Evolutionary conservation across 2,888 invertebrate genomes (phyloP).

Genomic region (Ornithoptera priamus): DNA sequence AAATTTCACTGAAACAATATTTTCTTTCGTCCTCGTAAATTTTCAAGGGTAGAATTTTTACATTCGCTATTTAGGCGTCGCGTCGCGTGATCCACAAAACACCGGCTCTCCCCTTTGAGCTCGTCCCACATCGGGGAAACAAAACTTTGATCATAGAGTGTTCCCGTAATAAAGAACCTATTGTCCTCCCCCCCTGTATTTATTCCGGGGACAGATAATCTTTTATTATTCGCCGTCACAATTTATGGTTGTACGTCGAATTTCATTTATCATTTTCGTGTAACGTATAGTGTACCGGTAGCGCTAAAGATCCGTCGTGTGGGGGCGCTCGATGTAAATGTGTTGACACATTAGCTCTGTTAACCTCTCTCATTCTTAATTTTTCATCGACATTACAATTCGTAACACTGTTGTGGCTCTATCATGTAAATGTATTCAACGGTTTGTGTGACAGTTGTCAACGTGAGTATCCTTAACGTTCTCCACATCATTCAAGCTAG

Average conservation of each 20-base stretch:
- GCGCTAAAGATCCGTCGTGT: conserved; percentile 25
- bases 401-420: background rate
- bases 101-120: conserved; percentile 16
- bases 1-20: background rate
- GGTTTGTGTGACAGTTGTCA: background rate
- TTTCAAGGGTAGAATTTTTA: conserved; percentile 8
- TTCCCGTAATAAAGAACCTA: conserved; percentile 67
- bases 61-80: conserved; percentile 13
- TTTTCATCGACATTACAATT: background rate
- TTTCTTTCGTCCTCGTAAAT: background rate
- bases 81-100: conserved; percentile 17
- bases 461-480: background rate
- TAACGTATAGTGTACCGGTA: conserved; percentile 34
- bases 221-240: conserved; percentile 71
- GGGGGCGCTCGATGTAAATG: conserved; percentile 5
- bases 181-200: conserved; percentile 70
- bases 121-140: conserved; percentile 41
- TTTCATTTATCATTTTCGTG: conserved; percentile 68
- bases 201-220: conserved; percentile 74
- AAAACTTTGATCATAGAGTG: conserved; percentile 46
- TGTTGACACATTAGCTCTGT: conserved; percentile 21
- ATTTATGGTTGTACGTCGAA: conserved; percentile 69
- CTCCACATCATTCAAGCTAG: background rate
- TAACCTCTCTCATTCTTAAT: background rate
- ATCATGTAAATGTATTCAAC: background rate